These are phyloP conservation scores for Dorcus hopei DNA, from an alignment of 2,888 invertebrate species.

Conservation along the genomic window DNA sequence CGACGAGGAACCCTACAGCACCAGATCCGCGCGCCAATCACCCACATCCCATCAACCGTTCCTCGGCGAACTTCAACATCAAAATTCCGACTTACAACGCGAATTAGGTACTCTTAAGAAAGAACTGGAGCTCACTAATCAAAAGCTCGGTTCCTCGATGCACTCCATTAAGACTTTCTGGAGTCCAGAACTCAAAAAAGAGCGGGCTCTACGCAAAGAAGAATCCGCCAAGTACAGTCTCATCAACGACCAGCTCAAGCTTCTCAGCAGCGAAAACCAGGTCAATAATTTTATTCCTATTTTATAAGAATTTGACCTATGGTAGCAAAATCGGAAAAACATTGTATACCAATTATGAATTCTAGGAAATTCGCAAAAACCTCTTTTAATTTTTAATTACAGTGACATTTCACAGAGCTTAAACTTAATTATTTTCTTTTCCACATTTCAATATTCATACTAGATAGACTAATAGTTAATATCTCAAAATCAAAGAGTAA, in stretches of 20 bases:
- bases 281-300: constrained; percentile 50
- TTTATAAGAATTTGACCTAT: not conserved
- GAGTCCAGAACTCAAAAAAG: constrained; percentile 99
- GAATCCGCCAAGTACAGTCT: constrained; percentile 96
- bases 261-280: constrained; percentile 96
- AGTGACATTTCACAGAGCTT: too few species aligned
- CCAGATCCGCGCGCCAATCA: constrained; percentile 66
- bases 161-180: constrained; percentile 99
- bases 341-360: too few species aligned
- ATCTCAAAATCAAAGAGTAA: too few species aligned
- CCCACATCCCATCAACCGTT: constrained; percentile 64
- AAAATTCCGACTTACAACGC: constrained; percentile 91
- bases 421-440: too few species aligned
- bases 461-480: too few species aligned
- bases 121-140: constrained; percentile 92
- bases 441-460: too few species aligned
- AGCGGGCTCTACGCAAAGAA: constrained; percentile 92
- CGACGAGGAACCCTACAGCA: constrained; percentile 53
- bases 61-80: constrained; percentile 82
- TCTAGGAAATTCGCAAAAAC: too few species aligned
- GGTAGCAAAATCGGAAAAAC: too few species aligned
- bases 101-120: constrained; percentile 89
- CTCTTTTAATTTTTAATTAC: too few species aligned
- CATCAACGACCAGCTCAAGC: constrained; percentile 93
- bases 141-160: constrained; percentile 98